Evolutionary conservation across 2,797 vertebrate genomes (phyloP).

Genomic region (Simalia tracyae): DNA sequence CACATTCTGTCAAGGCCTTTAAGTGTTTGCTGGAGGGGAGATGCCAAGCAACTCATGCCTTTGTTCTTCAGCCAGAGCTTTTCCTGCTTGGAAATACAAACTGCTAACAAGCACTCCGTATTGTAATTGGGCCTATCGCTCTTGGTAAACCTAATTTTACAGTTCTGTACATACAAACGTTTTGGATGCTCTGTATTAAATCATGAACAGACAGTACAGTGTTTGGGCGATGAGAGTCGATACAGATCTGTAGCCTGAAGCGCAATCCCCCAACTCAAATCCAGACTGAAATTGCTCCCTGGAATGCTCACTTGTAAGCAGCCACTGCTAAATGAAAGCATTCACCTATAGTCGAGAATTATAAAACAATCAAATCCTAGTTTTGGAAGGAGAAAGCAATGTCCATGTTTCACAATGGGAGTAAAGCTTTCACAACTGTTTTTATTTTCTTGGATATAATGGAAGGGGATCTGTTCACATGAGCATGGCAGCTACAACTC

Average conservation of each 20-base stretch:
- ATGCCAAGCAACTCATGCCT: not conserved
- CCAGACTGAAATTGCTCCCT: not conserved
- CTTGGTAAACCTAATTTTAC: not conserved
- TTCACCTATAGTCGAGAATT: not conserved
- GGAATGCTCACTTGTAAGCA: not conserved
- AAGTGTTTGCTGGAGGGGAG: not conserved
- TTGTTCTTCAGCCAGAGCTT: not conserved
- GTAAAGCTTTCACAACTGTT: not conserved
- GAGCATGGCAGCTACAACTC: not conserved
- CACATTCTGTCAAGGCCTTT: fast-evolving
- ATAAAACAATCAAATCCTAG: not conserved
- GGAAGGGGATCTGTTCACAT: not conserved
- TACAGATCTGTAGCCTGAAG: not conserved
- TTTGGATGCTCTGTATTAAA: not conserved
- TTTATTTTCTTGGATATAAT: not conserved
- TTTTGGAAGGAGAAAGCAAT: not conserved
- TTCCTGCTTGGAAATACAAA: not conserved
- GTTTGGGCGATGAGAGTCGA: not conserved
- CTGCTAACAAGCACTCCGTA: not conserved
- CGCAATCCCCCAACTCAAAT: not conserved
- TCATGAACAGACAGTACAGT: not conserved
- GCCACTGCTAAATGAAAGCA: not conserved
- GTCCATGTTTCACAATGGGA: not conserved
- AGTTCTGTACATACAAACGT: not conserved
- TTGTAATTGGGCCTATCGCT: not conserved